Evolutionary conservation across 2,797 vertebrate species (phyloP).

Genomic region (Microctenopoma lineatum): DNA sequence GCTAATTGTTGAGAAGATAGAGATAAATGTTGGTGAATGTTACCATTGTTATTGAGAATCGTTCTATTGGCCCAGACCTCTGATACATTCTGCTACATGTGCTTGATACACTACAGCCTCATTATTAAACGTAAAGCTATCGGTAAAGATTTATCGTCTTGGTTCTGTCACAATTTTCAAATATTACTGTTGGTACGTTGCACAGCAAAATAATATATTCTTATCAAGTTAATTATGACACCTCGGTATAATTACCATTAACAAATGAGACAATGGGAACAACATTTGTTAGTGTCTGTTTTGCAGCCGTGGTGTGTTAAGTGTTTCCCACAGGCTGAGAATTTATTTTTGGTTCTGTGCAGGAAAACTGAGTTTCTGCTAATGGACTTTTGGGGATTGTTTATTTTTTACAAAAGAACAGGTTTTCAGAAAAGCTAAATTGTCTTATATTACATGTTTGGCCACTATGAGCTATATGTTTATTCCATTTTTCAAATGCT

Average conservation of each 20-base stretch:
- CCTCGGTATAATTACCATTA: constrained; percentile 36
- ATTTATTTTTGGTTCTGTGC: constrained; percentile 17
- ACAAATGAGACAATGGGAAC: constrained; percentile 29
- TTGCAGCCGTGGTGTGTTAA: constrained; percentile 4
- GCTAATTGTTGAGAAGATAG: constrained; percentile 64
- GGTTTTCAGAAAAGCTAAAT: neutral
- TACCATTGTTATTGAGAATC: constrained; percentile 56
- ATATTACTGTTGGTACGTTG: neutral
- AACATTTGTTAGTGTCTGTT: constrained; percentile 22
- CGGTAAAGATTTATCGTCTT: neutral
- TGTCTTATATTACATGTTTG: neutral
- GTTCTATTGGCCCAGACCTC: constrained; percentile 27
- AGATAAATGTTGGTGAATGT: constrained; percentile 60
- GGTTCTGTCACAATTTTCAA: constrained; percentile 7
- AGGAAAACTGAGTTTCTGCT: constrained; percentile 4
- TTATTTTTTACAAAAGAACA: neutral
- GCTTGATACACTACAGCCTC: constrained; percentile 34
- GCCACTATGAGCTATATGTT: neutral
- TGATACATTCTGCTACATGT: constrained; percentile 22
- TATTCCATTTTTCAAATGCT: too few species aligned
- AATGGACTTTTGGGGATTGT: constrained; percentile 17
- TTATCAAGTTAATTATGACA: constrained; percentile 27
- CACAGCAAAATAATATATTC: constrained; percentile 1
- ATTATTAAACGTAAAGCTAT: constrained; percentile 3
- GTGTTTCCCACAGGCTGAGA: constrained; percentile 7